A percentile compares a stretch with the other conserved stretches of the same genome.
Evolutionary conservation across 2,797 vertebrate species (phyloP).

Genomic region (Australoheros facetus): DNA sequence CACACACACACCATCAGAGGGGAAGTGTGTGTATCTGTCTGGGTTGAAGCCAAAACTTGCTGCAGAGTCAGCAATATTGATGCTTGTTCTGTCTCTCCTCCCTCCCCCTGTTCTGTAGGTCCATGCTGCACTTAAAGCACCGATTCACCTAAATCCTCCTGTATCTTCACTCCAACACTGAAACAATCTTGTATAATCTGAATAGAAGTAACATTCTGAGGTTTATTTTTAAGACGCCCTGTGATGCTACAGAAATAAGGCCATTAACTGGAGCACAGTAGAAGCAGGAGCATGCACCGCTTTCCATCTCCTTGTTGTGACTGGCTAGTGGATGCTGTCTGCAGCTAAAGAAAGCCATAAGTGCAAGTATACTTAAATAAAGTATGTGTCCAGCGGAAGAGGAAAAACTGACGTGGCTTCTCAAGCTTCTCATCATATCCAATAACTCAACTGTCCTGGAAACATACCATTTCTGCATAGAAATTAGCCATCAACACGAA

Average conservation of each 20-base stretch:
- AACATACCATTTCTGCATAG: neutral
- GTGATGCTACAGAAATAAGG: conserved; percentile 52
- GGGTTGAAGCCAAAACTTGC: conserved; percentile 52
- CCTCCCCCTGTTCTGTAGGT: conserved; percentile 26
- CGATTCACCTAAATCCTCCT: conserved; percentile 18
- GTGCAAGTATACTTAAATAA: conserved; percentile 8
- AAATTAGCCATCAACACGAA: neutral
- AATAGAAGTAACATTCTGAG: neutral
- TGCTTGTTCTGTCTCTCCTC: conserved; percentile 27
- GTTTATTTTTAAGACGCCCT: conserved; percentile 17
- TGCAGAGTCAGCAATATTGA: conserved; percentile 75
- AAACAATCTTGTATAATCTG: conserved; percentile 23
- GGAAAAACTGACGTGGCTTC: neutral
- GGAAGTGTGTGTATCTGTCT: conserved; percentile 42
- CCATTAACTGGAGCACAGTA: conserved; percentile 63
- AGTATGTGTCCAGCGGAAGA: neutral
- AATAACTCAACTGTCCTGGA: neutral
- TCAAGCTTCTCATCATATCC: neutral
- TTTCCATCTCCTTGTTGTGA: conserved; percentile 1
- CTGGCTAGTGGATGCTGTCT: neutral
- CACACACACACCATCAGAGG: neutral
- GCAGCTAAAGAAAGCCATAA: neutral
- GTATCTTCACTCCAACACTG: conserved; percentile 20
- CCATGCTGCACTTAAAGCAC: conserved; percentile 31
- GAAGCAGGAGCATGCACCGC: neutral